phyloP scores from a whole-genome alignment of 2,113 vertebrate genomes.

The Nyctibius bracteatus region DNA sequence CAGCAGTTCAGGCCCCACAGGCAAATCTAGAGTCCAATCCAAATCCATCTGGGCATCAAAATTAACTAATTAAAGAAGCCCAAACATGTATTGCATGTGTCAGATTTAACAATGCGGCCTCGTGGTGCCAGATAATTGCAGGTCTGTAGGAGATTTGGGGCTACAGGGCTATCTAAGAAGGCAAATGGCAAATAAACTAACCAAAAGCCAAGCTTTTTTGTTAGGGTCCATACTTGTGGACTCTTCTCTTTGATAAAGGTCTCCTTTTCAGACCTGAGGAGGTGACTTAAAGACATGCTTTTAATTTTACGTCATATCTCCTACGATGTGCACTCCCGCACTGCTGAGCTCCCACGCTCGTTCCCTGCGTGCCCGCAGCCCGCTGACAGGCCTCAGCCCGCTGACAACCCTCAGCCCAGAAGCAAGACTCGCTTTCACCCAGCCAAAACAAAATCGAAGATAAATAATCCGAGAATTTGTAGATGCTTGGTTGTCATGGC shows the following conservation, averaged over 20 bases:
- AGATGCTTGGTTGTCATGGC: constrained; percentile 32
- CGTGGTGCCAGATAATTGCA: accelerated
- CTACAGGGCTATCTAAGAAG: neutral
- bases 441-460: neutral
- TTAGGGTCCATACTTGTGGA: neutral
- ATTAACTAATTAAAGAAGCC: neutral
- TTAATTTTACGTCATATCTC: neutral
- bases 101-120: neutral
- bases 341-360: neutral
- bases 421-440: neutral
- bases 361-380: neutral
- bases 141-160: neutral
- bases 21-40: neutral
- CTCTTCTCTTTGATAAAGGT: neutral
- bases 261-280: neutral
- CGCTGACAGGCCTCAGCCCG: neutral
- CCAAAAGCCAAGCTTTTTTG: neutral
- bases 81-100: neutral
- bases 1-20: neutral
- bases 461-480: constrained; percentile 18
- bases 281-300: neutral
- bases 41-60: neutral
- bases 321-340: accelerated
- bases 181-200: accelerated
- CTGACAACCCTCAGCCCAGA: neutral